phyloP scores from a whole-genome alignment of 2,888 invertebrate genomes.

The Andrena praecox region DNA sequence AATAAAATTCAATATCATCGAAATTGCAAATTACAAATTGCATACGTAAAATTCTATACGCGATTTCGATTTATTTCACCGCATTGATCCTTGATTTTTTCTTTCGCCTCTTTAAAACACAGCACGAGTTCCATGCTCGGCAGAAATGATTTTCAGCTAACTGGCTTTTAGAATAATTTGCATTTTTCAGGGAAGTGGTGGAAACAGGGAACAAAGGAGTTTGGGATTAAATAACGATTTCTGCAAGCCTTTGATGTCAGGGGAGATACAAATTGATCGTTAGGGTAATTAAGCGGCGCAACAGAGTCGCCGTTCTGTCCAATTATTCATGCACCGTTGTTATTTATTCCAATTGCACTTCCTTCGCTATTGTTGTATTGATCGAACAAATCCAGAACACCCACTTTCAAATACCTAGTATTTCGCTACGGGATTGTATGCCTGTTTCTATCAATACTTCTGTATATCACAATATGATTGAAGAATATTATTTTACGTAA shows the following conservation, averaged over 20 bases:
- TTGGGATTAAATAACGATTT: neutral
- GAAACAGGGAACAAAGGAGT: neutral
- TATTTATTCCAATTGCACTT: constrained; percentile 3
- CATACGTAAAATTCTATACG: no score
- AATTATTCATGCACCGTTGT: constrained; percentile 15
- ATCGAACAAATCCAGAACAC: neutral
- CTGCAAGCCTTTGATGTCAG: neutral
- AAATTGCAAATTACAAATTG: no score
- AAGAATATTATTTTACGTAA: no score
- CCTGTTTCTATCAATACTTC: no score
- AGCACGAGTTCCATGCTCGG: no score
- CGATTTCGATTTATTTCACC: no score
- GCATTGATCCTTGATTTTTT: no score
- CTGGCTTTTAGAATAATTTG: neutral
- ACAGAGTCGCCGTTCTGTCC: constrained; percentile 5
- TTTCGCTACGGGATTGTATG: neutral
- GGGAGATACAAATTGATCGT: constrained; percentile 6
- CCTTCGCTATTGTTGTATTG: neutral
- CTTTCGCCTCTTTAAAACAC: no score
- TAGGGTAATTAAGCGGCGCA: constrained; percentile 3
- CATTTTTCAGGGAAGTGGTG: neutral
- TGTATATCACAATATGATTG: no score
- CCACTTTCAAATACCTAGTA: neutral
- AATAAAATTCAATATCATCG: no score
- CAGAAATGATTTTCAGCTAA: no score